Evolutionary conservation across 2,113 vertebrate species (phyloP).

Genomic region (Mesitornis unicolor): DNA sequence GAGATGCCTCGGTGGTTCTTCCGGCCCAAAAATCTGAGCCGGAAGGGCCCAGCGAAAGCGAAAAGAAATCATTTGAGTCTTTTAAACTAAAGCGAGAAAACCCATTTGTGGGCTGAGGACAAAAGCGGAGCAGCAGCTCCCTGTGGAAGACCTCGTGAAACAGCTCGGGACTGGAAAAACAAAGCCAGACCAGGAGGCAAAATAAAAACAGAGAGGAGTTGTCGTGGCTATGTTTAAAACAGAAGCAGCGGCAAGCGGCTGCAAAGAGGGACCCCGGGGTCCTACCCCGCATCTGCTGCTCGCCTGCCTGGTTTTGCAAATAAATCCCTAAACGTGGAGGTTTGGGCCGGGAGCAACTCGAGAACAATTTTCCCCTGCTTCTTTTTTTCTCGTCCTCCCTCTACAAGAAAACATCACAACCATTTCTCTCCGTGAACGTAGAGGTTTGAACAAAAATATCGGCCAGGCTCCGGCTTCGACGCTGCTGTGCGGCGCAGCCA

Average conservation of each 20-base stretch:
- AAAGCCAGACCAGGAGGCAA: not conserved
- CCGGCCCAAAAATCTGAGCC: not conserved
- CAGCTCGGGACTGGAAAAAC: not conserved
- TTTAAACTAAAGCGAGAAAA: not conserved
- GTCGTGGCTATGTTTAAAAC: not conserved
- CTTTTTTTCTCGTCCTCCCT: not conserved
- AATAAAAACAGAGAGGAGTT: not conserved
- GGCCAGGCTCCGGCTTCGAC: rapidly evolving
- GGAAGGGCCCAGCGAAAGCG: not conserved
- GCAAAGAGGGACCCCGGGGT: rapidly evolving
- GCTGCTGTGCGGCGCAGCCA: not conserved
- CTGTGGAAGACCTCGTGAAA: not conserved
- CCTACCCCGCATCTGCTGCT: not conserved
- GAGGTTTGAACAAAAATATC: not conserved
- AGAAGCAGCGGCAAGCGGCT: not conserved
- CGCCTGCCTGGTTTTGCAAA: not conserved
- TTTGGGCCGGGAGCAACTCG: not conserved
- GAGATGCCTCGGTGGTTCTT: not conserved
- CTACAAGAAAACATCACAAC: not conserved
- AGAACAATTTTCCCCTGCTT: not conserved
- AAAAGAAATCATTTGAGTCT: not conserved
- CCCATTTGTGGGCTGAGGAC: not conserved
- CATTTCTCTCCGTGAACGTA: not conserved
- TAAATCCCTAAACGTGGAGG: rapidly evolving
- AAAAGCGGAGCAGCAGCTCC: not conserved